Conservation (phyloP, 2,113 vertebrate species). For the Bufo gargarizans region DNA sequence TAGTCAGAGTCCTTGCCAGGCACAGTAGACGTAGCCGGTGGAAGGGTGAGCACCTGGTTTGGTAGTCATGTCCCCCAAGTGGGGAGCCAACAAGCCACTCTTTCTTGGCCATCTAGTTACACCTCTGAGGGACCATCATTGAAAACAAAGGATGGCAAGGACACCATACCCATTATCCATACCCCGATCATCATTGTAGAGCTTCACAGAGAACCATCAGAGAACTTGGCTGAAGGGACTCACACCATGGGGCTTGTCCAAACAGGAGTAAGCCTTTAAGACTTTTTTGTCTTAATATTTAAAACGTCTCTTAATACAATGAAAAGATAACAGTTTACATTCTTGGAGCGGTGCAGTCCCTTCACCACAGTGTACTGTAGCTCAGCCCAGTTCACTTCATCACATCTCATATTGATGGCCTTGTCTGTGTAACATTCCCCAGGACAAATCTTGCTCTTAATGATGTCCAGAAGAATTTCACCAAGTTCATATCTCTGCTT, state of each 20-base stretch:
- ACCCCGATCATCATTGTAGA: background rate
- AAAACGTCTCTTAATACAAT: background rate
- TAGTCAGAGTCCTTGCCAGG: too few relatives aligned
- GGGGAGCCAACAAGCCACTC: too few relatives aligned
- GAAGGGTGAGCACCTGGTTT: too few relatives aligned
- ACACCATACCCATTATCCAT: too few relatives aligned
- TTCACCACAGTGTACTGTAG: background rate
- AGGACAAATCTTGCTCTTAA: too few relatives aligned
- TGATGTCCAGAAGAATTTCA: background rate
- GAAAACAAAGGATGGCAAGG: too few relatives aligned
- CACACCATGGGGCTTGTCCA: background rate
- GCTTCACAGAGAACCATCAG: background rate
- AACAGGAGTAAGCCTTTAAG: background rate
- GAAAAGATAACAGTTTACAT: background rate
- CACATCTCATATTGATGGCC: background rate
- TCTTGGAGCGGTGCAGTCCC: background rate
- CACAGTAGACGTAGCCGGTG: too few relatives aligned
- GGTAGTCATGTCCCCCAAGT: too few relatives aligned
- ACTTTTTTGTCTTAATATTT: background rate
- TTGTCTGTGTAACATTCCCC: too few relatives aligned
- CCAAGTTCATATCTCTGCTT: background rate
- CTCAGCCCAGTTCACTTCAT: background rate
- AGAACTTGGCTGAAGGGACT: background rate
- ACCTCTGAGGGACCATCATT: too few relatives aligned
- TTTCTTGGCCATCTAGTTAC: too few relatives aligned